Percentiles rank a stretch among this genome's conserved stretches.
These are phyloP conservation scores for Drosophila novamexicana DNA, from an alignment of 1,140 invertebrate species.

Conservation along the genomic window DNA sequence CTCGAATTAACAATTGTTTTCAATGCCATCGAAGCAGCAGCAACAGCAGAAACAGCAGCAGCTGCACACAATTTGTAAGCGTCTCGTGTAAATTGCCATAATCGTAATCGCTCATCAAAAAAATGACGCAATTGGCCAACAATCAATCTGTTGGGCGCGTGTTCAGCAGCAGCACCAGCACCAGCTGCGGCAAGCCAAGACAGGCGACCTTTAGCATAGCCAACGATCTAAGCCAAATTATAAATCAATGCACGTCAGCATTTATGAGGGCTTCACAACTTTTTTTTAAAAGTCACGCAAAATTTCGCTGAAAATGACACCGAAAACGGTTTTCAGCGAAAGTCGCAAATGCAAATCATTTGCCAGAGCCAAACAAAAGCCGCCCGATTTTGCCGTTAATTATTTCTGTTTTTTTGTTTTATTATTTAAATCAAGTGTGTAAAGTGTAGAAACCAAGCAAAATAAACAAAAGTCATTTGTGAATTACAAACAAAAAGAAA, in stretches of 20 bases:
- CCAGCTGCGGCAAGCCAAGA: not conserved
- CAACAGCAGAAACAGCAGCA: constrained; percentile 27
- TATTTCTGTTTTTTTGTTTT: constrained; percentile 2
- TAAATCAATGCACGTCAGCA: constrained; percentile 32
- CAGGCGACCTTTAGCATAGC: not conserved
- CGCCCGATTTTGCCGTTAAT: constrained; percentile 50
- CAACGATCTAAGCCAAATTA: constrained; percentile 27
- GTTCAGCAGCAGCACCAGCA: constrained; percentile 16
- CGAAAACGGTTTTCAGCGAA: constrained; percentile 47
- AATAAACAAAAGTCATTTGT: constrained; percentile 34
- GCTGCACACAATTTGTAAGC: constrained; percentile 38
- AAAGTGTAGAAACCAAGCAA: constrained; percentile 19
- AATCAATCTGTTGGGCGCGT: constrained; percentile 29
- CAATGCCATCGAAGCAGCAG: constrained; percentile 34
- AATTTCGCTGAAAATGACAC: constrained; percentile 48
- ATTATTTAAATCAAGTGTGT: constrained; percentile 14
- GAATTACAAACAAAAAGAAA: constrained; percentile 40
- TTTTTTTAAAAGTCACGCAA: constrained; percentile 40
- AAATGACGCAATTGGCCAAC: constrained; percentile 19
- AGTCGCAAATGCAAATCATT: constrained; percentile 51
- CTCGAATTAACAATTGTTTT: constrained; percentile 34
- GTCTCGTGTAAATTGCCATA: constrained; percentile 28
- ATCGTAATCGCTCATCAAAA: constrained; percentile 34
- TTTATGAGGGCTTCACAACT: not conserved
- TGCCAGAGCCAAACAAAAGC: constrained; percentile 29